Percentiles rank a stretch among this genome's conserved stretches.
These are phyloP conservation scores for Cistogaster globosa DNA, from an alignment of 2,888 invertebrate genomes.

Conservation along the genomic window DNA sequence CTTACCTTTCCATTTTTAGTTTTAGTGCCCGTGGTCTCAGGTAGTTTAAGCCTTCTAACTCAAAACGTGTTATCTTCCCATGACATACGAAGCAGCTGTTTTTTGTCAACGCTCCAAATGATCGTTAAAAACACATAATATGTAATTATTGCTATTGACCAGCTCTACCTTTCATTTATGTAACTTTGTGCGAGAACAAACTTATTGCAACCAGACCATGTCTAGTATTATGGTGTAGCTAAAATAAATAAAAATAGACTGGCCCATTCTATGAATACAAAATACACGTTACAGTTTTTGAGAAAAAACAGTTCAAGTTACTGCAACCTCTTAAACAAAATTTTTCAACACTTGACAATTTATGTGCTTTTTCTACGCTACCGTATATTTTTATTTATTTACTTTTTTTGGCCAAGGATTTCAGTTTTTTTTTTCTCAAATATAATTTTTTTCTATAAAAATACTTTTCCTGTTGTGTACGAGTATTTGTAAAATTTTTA, in stretches of 20 bases:
- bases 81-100: too few species aligned
- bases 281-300: neutral
- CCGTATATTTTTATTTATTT: neutral
- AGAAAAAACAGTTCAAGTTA: conserved; percentile 37
- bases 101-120: too few species aligned
- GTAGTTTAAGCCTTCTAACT: too few species aligned
- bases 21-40: too few species aligned
- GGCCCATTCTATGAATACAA: conserved; percentile 24
- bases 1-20: too few species aligned
- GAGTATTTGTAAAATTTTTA: conserved; percentile 21
- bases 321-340: conserved; percentile 69
- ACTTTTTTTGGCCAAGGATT: conserved; percentile 3
- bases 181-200: too few species aligned
- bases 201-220: neutral
- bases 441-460: too few species aligned
- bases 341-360: conserved; percentile 62
- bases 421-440: neutral
- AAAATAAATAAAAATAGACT: conserved; percentile 1
- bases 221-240: conserved; percentile 1
- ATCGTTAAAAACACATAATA: too few species aligned
- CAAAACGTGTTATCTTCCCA: too few species aligned
- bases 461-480: conserved; percentile 48
- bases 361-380: conserved; percentile 60
- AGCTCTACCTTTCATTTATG: too few species aligned
- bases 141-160: too few species aligned